These are phyloP conservation scores for Cyclopterus lumpus DNA, from an alignment of 2,797 vertebrate species.

Conservation along the genomic window DNA sequence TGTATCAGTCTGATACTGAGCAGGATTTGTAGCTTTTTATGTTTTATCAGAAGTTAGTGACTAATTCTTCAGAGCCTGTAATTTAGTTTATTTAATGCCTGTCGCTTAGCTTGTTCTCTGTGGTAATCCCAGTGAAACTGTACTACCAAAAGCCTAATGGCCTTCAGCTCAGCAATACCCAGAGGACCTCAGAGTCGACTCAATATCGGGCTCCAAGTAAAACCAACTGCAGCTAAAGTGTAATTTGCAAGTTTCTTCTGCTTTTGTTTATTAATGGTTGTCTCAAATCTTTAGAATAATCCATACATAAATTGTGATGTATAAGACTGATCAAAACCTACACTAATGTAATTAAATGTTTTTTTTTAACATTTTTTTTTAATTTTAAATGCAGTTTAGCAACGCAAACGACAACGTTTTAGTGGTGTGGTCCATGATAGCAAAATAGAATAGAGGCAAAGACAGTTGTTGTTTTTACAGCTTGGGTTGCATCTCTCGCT, in stretches of 20 bases:
- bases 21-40: conserved; percentile 13
- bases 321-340: not conserved
- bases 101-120: conserved; percentile 33
- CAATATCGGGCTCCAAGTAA: conserved; percentile 16
- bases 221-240: conserved; percentile 9
- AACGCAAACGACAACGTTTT: not conserved
- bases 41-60: conserved; percentile 41
- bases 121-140: conserved; percentile 51
- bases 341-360: not conserved
- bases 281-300: not conserved
- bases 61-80: conserved; percentile 38
- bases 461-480: not conserved
- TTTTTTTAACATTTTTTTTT: too few species aligned
- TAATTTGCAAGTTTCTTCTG: not conserved
- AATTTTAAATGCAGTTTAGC: not conserved
- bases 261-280: not conserved
- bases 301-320: too few species aligned
- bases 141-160: conserved; percentile 57
- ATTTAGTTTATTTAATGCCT: conserved; percentile 51
- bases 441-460: not conserved
- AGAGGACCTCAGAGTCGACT: conserved; percentile 39
- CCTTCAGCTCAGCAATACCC: conserved; percentile 41
- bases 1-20: conserved; percentile 9
- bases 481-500: not conserved
- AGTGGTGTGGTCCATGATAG: not conserved